Evolutionary conservation across 2,888 invertebrate genomes (phyloP).

Genomic region (Melipona bicolor): DNA sequence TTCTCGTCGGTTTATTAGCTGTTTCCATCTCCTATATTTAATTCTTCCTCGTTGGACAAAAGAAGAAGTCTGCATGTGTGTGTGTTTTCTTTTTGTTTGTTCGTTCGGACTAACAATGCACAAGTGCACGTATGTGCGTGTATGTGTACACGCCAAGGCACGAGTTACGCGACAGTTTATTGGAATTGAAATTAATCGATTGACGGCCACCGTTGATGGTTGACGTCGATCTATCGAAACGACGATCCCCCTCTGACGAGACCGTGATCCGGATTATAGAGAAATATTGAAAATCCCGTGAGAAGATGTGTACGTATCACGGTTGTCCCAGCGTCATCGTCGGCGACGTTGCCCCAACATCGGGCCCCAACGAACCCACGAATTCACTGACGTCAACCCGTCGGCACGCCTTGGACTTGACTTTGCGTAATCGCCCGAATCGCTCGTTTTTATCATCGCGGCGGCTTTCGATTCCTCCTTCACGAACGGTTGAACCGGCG

Average conservation of each 20-base stretch:
- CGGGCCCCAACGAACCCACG: background rate
- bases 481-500: background rate
- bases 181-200: constrained; percentile 31
- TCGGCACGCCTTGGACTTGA: background rate
- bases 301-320: background rate
- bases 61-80: background rate
- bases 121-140: too few species aligned
- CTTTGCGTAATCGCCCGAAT: constrained; percentile 25
- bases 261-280: constrained; percentile 14
- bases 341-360: too few species aligned
- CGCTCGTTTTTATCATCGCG: background rate
- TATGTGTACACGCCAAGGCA: background rate
- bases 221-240: constrained; percentile 24
- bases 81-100: background rate
- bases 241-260: background rate
- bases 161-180: background rate
- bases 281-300: too few species aligned
- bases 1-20: background rate
- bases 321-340: too few species aligned
- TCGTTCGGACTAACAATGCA: too few species aligned
- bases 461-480: background rate
- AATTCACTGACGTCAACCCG: constrained; percentile 6
- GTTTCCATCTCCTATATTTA: background rate
- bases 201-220: constrained; percentile 3
- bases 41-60: background rate